A percentile compares a stretch with the other conserved stretches of the same genome.
phyloP scores from a whole-genome alignment of 2,888 invertebrate genomes.

The Mechanitis mazaeus region DNA sequence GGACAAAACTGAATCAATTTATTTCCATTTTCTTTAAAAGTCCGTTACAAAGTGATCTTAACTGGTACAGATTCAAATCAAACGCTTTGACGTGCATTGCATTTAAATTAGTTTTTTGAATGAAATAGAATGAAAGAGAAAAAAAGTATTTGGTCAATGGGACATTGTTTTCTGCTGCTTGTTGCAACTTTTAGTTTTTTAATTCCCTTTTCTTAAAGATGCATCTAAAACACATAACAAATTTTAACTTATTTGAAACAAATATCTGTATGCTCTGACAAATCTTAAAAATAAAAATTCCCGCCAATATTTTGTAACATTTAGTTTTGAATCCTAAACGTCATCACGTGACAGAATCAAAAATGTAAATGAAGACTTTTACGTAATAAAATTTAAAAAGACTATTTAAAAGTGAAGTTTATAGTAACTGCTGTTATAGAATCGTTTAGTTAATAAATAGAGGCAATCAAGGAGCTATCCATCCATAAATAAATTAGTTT shows the following conservation, averaged over 20 bases:
- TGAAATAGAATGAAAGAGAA: constrained; percentile 12
- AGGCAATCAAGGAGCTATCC: background rate
- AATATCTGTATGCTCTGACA: no score
- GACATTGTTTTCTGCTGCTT: constrained; percentile 5
- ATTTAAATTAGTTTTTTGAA: constrained; percentile 17
- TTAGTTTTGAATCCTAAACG: no score
- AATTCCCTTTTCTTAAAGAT: background rate
- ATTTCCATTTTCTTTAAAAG: constrained; percentile 13
- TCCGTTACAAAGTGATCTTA: constrained; percentile 18
- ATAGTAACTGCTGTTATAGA: background rate
- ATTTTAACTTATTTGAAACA: no score
- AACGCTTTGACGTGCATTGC: constrained; percentile 10
- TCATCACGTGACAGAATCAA: no score
- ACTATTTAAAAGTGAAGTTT: no score
- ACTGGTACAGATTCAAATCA: constrained; percentile 16
- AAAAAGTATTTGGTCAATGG: constrained; percentile 13
- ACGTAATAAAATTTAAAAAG: no score
- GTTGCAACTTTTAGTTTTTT: background rate
- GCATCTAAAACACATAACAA: no score
- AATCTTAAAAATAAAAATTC: no score
- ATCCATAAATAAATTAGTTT: background rate
- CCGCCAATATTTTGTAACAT: no score
- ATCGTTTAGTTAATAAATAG: background rate
- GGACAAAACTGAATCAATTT: constrained; percentile 13
- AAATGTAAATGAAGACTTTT: no score